Evolutionary conservation across 2,888 invertebrate genomes (phyloP), one percentile per base, ranked within the genome.

Genomic region (Pyrocoelia pectoralis): DNA sequence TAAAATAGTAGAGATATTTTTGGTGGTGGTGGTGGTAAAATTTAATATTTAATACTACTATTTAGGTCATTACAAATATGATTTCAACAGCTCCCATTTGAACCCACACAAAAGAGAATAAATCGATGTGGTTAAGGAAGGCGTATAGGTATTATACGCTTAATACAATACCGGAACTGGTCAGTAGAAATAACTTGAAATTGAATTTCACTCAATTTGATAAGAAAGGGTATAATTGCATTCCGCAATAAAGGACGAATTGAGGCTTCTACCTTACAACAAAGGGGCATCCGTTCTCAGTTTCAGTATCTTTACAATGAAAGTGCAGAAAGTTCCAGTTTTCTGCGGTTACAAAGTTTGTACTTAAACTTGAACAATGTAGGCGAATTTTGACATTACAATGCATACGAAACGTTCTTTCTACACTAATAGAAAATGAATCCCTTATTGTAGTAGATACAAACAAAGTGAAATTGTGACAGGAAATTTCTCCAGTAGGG

Each of bases 401-500:
- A 24, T 24, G 24, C 24, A 24, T 5, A 24, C 3, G 3, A 8
- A 24, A 24, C 24, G 8, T 24, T 8, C 3, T 5, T 24, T 24
- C 24, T 24, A 8, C 24, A 55, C 55, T 61, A 61, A 61, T 50
- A 53, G 24, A 54, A 56, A 61, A 52, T 56, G 56, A 61, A 56
- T 56, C 46, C 48, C 52, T 62, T 62, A 62, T 56, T 53, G 53
- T 38, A 13, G 41, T 50, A 56, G 61, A 61, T 51, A 61, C 61
- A 61, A 65, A 50, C 61, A 61, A 67, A 61, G 56, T 60, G 59
- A 54, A 63, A 56, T 62, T 60, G 59, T 61, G 66, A 59, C 58
- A 68, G 73, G 72, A 73, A 72, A 72, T 70, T 69, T 67, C 60
- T 68, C 74, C 75, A 67, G 71, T 68, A 53, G 75, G 56, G 69